phyloP scores from a whole-genome alignment of 2,113 vertebrate species.

The Micronycteris hirsuta region DNA sequence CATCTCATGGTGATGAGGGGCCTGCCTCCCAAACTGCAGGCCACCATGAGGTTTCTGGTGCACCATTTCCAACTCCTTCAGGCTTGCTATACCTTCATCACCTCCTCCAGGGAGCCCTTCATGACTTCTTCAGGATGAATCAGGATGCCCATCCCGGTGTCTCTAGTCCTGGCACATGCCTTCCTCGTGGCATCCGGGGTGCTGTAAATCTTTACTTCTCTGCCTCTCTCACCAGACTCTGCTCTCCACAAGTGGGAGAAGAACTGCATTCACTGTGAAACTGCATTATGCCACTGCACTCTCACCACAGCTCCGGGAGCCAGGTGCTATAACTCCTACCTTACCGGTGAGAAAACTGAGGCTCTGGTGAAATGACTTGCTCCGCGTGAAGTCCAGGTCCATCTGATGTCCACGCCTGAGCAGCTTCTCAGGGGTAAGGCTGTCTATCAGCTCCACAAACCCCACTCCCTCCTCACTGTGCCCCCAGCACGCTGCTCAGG shows the following conservation, averaged over 20 bases:
- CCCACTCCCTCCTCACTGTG: neutral
- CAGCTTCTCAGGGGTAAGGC: neutral
- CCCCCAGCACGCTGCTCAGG: neutral
- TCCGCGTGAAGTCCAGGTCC: neutral
- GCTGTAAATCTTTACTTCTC: neutral
- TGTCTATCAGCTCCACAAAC: neutral
- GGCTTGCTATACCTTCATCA: neutral
- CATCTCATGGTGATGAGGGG: neutral
- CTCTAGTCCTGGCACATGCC: neutral
- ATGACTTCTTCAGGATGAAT: neutral
- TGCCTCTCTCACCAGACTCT: neutral
- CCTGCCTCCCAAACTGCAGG: neutral
- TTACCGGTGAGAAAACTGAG: neutral
- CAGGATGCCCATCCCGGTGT: neutral
- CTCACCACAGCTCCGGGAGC: neutral
- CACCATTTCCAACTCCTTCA: neutral
- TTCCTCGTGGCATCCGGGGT: no score
- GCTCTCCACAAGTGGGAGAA: neutral
- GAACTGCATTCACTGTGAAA: neutral
- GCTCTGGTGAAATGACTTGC: no score
- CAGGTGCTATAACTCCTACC: neutral
- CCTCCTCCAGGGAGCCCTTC: conserved; percentile 9
- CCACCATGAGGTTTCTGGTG: neutral
- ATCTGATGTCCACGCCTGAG: neutral
- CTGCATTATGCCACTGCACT: no score